These are phyloP conservation scores for Calyptomena viridis DNA, from an alignment of 2,113 vertebrate genomes.

Conservation along the genomic window DNA sequence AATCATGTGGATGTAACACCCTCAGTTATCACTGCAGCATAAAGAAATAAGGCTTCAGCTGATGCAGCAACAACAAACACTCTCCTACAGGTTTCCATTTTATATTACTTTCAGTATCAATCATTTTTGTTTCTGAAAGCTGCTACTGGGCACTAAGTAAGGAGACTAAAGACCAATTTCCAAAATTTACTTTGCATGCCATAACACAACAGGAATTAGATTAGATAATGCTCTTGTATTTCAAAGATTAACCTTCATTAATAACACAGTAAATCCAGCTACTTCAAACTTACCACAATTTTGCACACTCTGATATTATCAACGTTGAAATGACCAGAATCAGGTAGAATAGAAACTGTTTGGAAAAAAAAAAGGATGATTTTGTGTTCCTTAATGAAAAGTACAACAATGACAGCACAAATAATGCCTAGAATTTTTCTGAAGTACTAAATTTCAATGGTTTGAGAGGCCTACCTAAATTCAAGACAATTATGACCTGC, in stretches of 20 bases:
- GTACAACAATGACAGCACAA: neutral
- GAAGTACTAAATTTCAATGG: neutral
- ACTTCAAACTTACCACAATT: constrained; percentile 87
- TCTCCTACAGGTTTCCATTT: neutral
- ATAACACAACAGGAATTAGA: neutral
- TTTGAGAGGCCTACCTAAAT: neutral
- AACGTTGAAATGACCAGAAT: constrained; percentile 93
- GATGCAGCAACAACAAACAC: neutral
- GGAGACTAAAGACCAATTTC: neutral
- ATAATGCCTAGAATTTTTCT: neutral
- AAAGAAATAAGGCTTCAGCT: neutral
- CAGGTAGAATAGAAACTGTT: constrained; percentile 91
- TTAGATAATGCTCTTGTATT: neutral
- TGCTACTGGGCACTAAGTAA: neutral
- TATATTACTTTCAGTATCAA: neutral
- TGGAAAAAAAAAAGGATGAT: neutral
- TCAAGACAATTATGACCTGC: neutral
- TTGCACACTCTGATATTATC: constrained; percentile 97
- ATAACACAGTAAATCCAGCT: neutral
- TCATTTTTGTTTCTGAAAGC: neutral
- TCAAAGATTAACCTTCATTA: neutral
- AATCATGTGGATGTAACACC: neutral
- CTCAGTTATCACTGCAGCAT: neutral
- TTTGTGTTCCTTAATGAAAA: neutral
- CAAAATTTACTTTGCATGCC: neutral